Base-by-base conservation (phyloP, 2,888 invertebrate genomes). In the Noctua fimbriata region DNA sequence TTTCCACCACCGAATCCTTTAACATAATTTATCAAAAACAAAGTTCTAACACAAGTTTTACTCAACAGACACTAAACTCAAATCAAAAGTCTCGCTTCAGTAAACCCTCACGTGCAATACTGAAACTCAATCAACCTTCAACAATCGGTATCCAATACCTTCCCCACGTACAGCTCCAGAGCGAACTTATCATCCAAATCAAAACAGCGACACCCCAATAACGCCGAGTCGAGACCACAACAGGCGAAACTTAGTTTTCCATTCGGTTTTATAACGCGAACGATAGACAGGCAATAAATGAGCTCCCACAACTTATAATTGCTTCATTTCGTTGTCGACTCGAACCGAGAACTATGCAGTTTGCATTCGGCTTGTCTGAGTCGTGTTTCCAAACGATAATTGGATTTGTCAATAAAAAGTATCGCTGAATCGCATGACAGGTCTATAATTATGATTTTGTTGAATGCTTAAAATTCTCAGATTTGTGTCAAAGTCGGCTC, bases 251-350 rank as follows among this genome's bases (percentile, higher is more conserved):
- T 94, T 93, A 94, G 94, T 94, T 95, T 94, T 92, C 94, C 92
- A 92, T 95, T 94, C 92, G 91, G 93, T 96, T 95, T 95, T 96
- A 95, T 94, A 94, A 95, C 94, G 92, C 92, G 90, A 93, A 92
- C 95, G 95, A 96, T 96, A 96, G 96, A 95, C 95, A 95, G 93
- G 95, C 94, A 94, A 96, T 96, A 96, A 96, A 96, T 95, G 95
- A 95, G 94, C 93, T 94, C 93, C 94, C 93, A 81, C 92, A 96
- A 96, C 96, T 96, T 96, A 95, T 96, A 96, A 96, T 96, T 96
- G 96, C 96, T 96, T 96, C 94, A 96, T 96, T 96, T 94, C 94
- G 94, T 93, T 94, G 93, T 93, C 92, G 89, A 83, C 90, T 84
- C 85, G 85, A 87, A 83, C 84, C 90, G 90, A 90, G 89, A 92